Percentiles rank a stretch among this genome's conserved stretches.
Evolutionary conservation across 2,888 invertebrate genomes (phyloP).

Genomic region (Phymatocera aterrima): DNA sequence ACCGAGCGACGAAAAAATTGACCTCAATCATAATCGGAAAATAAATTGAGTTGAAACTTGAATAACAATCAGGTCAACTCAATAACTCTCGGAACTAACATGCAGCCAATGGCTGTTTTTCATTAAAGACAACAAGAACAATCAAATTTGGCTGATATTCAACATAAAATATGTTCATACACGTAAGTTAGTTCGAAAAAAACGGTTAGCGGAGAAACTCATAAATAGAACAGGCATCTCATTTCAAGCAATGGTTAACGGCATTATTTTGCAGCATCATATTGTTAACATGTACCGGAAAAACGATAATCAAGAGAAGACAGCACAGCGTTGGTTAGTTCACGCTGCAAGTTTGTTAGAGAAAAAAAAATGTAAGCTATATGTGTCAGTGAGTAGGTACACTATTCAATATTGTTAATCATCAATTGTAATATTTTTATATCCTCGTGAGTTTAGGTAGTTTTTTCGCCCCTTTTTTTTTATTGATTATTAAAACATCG

Average conservation of each 20-base stretch:
- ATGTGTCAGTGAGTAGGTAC: slow-evolving; percentile 34
- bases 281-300: background rate
- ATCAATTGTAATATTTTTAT: background rate
- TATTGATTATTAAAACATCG: background rate
- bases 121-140: background rate
- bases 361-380: slow-evolving; percentile 11
- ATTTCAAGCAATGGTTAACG: background rate
- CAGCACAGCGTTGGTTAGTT: background rate
- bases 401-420: background rate
- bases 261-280: background rate
- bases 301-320: background rate
- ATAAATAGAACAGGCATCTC: background rate
- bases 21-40: background rate
- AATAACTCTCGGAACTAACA: background rate
- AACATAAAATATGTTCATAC: background rate
- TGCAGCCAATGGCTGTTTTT: background rate
- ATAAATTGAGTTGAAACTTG: background rate
- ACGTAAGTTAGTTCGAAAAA: background rate
- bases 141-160: too few species aligned
- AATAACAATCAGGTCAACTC: background rate
- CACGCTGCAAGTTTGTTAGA: background rate
- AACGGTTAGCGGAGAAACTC: background rate
- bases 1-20: background rate
- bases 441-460: background rate
- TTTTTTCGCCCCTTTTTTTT: background rate